phyloP scores from a whole-genome alignment of 2,797 vertebrate genomes.

The Hydrocynus forskahlii region DNA sequence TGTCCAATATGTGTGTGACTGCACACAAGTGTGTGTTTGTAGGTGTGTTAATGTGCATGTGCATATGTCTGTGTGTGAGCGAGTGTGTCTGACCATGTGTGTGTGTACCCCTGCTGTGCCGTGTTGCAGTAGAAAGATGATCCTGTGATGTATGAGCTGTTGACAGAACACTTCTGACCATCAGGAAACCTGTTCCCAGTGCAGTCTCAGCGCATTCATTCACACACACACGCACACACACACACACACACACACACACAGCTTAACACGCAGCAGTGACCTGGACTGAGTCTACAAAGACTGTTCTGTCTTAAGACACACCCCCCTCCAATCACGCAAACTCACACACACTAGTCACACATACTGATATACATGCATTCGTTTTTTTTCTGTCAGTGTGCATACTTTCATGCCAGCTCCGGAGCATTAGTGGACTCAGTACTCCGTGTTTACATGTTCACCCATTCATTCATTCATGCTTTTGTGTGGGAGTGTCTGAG shows the following conservation, averaged over 20 bases:
- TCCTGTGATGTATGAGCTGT: constrained; percentile 84
- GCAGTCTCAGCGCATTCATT: constrained; percentile 57
- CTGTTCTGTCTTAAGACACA: constrained; percentile 11
- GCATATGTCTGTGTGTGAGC: constrained; percentile 27
- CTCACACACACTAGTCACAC: neutral
- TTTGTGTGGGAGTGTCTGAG: neutral
- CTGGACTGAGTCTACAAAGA: constrained; percentile 20
- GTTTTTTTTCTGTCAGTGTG: neutral
- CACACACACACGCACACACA: constrained; percentile 25
- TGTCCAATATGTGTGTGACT: constrained; percentile 46
- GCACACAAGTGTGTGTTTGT: constrained; percentile 21
- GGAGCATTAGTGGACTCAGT: neutral
- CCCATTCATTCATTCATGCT: neutral
- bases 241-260: constrained; percentile 31
- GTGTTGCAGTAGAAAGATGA: constrained; percentile 79
- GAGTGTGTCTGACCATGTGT: constrained; percentile 56
- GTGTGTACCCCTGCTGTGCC: constrained; percentile 42
- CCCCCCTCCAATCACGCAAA: neutral
- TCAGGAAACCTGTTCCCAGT: constrained; percentile 77
- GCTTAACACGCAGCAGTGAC: constrained; percentile 10
- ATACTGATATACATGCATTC: neutral
- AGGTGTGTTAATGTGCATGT: constrained; percentile 52
- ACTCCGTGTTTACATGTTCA: neutral
- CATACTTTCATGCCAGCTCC: neutral
- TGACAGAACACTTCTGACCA: constrained; percentile 85